Percentiles rank a stretch among this genome's conserved stretches.
phyloP scores from a whole-genome alignment of 1,140 invertebrate genomes.

The Armadillidium nasatum region DNA sequence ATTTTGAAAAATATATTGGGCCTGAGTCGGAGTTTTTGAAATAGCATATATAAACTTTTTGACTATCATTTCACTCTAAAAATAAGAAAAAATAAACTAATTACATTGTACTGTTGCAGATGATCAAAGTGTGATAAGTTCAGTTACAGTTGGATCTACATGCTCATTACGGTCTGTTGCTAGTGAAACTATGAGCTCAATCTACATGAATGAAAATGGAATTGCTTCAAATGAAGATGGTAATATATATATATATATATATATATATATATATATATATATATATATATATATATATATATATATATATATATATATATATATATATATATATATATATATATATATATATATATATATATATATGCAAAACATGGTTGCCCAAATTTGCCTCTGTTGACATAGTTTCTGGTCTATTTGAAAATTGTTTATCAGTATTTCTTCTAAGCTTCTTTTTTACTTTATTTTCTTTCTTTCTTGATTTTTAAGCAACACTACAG shows the following conservation, averaged over 20 bases:
- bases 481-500: too few relatives aligned
- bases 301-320: too few relatives aligned
- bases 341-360: too few relatives aligned
- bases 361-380: too few relatives aligned
- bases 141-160: slow-evolving; percentile 42
- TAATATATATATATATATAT: slow-evolving; percentile 4
- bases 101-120: slow-evolving; percentile 33
- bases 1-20: slow-evolving; percentile 3
- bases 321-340: too few relatives aligned
- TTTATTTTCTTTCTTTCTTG: too few relatives aligned
- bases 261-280: too few relatives aligned
- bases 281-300: too few relatives aligned
- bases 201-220: slow-evolving; percentile 44
- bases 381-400: too few relatives aligned
- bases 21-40: not conserved
- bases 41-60: not conserved
- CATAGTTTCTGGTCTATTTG: too few relatives aligned
- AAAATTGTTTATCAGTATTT: too few relatives aligned
- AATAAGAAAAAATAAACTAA: slow-evolving; percentile 1
- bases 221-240: slow-evolving; percentile 43
- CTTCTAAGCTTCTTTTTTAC: too few relatives aligned
- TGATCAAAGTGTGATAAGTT: slow-evolving; percentile 45
- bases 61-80: not conserved
- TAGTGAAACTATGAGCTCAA: slow-evolving; percentile 44
- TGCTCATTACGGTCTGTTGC: slow-evolving; percentile 46